Evolutionary conservation across 1,140 invertebrate genomes (phyloP).

Genomic region (Bombus sylvicola): DNA sequence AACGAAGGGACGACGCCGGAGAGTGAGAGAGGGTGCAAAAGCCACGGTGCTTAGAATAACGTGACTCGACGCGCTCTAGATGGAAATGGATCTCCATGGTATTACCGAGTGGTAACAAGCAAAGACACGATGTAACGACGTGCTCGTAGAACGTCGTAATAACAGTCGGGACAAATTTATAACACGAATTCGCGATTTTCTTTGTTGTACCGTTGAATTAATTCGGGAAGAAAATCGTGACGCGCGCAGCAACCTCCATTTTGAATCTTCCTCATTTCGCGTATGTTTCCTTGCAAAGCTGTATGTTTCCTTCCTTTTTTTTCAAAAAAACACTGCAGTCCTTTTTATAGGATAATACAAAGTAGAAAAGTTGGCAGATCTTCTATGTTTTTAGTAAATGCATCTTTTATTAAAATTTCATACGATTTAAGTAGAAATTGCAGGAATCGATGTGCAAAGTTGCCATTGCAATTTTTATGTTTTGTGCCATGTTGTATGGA

Average conservation of each 20-base stretch:
- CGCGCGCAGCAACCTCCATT: neutral
- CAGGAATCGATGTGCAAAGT: neutral
- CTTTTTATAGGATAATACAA: too few relatives aligned
- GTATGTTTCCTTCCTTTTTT: neutral
- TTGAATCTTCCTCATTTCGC: neutral
- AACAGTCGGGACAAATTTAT: constrained; percentile 1
- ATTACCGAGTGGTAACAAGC: constrained; percentile 24
- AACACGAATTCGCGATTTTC: neutral
- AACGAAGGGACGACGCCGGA: constrained; percentile 63
- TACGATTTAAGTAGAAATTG: neutral
- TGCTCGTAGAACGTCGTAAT: neutral
- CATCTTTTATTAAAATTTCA: neutral
- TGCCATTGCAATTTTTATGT: neutral
- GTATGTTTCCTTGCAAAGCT: neutral
- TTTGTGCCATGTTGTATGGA: too few relatives aligned
- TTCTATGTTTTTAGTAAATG: too few relatives aligned
- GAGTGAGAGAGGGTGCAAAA: constrained; percentile 62
- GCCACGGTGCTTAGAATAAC: constrained; percentile 67
- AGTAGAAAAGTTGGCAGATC: too few relatives aligned
- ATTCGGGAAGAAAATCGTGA: neutral
- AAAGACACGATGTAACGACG: constrained; percentile 18
- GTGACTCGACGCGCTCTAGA: constrained; percentile 37
- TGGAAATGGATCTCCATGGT: constrained; percentile 53
- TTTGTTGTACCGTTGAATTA: neutral
- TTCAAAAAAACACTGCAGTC: too few relatives aligned